Conservation (phyloP, 2,888 invertebrate species). For the Miltochrista miniata region DNA sequence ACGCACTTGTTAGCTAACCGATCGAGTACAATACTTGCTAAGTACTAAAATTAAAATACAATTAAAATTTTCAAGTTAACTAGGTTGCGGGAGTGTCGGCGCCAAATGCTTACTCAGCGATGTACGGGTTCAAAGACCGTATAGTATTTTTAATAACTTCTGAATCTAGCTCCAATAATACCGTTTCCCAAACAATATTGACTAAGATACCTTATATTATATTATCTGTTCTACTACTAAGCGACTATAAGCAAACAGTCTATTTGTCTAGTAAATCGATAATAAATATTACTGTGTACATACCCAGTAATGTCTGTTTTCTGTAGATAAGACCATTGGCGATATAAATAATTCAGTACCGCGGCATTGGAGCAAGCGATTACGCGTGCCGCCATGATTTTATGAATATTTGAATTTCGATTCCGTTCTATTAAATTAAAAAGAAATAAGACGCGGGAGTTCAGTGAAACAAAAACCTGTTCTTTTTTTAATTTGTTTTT, state of each 20-base stretch:
- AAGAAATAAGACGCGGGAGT: neutral
- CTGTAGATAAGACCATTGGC: conserved; percentile 3
- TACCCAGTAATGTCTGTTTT: conserved; percentile 1
- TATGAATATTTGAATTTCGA: conserved; percentile 5
- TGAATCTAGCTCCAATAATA: no score
- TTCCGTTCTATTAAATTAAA: neutral
- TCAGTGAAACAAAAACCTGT: neutral
- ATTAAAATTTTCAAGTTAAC: no score
- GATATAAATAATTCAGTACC: conserved; percentile 21
- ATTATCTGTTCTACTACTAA: neutral
- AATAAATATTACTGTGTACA: conserved; percentile 20
- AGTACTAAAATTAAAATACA: no score
- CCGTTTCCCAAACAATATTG: no score
- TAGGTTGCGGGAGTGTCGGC: no score
- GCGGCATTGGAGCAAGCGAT: conserved; percentile 9
- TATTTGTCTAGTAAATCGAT: conserved; percentile 19
- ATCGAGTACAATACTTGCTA: no score
- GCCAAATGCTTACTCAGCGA: no score
- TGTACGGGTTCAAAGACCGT: no score
- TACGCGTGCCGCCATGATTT: conserved; percentile 14
- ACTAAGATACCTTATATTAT: no score
- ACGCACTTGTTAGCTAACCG: no score
- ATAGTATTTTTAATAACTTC: no score
- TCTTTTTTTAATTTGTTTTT: neutral
- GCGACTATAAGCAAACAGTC: neutral